phyloP scores from a whole-genome alignment of 2,113 vertebrate genomes.

The Misgurnus anguillicaudatus region DNA sequence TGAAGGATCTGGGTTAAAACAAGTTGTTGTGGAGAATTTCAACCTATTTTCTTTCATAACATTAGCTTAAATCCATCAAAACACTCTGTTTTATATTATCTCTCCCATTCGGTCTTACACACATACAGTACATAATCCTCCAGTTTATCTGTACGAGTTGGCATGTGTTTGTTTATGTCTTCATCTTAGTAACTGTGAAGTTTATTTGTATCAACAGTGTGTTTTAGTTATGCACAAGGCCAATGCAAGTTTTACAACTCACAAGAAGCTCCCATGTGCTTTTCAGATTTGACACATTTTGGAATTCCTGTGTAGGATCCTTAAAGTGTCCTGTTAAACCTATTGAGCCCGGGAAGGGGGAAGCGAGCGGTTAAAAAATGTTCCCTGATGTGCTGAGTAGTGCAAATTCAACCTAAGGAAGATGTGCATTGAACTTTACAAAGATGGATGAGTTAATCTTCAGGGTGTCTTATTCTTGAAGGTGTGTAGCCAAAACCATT shows the following conservation, averaged over 20 bases:
- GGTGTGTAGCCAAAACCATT: background rate
- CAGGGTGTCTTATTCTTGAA: constrained; percentile 18
- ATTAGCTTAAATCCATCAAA: background rate
- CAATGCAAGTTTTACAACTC: background rate
- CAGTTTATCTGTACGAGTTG: background rate
- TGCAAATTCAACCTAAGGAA: background rate
- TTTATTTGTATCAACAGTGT: background rate
- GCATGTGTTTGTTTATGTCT: background rate
- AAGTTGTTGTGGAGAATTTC: constrained; percentile 18
- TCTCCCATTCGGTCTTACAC: background rate
- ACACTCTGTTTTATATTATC: background rate
- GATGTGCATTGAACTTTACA: background rate
- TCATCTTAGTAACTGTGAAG: background rate
- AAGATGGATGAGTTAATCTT: constrained; percentile 16
- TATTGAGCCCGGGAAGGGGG: constrained; percentile 40
- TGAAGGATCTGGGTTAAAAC: background rate
- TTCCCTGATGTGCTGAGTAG: constrained; percentile 21
- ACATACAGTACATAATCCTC: constrained; percentile 1
- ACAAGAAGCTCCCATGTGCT: background rate
- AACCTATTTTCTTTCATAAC: constrained; percentile 12
- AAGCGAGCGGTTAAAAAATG: constrained; percentile 24
- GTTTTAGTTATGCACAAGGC: background rate
- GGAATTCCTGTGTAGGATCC: background rate
- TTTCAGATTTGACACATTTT: background rate
- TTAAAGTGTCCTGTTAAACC: constrained; percentile 33